Conservation (phyloP, 2,888 invertebrate species). For the Drosophila prostipennis region DNA sequence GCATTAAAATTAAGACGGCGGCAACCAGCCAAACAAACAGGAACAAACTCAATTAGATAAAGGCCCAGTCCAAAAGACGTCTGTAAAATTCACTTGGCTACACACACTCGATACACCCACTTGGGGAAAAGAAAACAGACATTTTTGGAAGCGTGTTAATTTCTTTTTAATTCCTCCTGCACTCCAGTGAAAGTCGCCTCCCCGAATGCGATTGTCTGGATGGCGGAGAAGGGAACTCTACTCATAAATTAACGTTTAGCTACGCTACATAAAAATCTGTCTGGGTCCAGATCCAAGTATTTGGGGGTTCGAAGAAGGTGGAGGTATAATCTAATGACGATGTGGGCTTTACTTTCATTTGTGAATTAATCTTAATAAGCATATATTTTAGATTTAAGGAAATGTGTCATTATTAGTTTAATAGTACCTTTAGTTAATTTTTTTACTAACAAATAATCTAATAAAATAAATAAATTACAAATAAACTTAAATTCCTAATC, state of each 20-base stretch:
- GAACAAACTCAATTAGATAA: slow-evolving; percentile 74
- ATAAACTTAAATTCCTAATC: too few relatives aligned
- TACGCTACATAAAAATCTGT: slow-evolving; percentile 76
- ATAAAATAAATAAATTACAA: too few relatives aligned
- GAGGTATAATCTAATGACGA: slow-evolving; percentile 7
- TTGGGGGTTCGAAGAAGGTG: neutral
- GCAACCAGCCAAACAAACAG: slow-evolving; percentile 37
- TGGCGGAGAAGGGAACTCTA: neutral
- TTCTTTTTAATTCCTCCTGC: slow-evolving; percentile 71
- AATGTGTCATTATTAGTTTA: neutral
- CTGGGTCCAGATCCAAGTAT: slow-evolving; percentile 32
- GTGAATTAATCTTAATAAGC: neutral
- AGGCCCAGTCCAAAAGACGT: slow-evolving; percentile 36
- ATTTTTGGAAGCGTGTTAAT: slow-evolving; percentile 71
- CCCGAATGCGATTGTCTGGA: slow-evolving; percentile 13
- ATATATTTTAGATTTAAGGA: neutral
- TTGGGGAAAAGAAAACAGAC: slow-evolving; percentile 19
- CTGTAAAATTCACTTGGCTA: slow-evolving; percentile 71
- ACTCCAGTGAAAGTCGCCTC: slow-evolving; percentile 30
- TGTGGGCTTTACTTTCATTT: neutral
- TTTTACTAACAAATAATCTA: too few relatives aligned
- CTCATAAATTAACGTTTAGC: slow-evolving; percentile 76
- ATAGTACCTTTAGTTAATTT: too few relatives aligned
- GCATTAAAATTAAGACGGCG: slow-evolving; percentile 74
- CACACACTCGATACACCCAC: slow-evolving; percentile 50